These are phyloP conservation scores for Antigone vipio DNA, from an alignment of 2,113 vertebrate species.

Conservation along the genomic window DNA sequence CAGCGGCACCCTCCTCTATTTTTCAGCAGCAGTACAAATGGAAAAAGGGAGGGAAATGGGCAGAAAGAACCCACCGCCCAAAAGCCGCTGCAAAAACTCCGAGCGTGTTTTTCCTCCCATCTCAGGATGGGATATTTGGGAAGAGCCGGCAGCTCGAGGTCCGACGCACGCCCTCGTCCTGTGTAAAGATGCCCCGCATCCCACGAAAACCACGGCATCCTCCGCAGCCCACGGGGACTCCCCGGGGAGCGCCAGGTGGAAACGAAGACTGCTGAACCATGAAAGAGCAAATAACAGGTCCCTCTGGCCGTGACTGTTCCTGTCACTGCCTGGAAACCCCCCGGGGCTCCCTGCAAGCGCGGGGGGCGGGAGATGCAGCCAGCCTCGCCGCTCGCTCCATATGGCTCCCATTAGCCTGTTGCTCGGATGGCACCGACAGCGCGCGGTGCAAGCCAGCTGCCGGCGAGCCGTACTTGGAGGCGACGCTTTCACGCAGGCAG, in stretches of 20 bases:
- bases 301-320: conserved; percentile 20
- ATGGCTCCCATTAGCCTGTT: background rate
- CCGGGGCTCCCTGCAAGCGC: background rate
- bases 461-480: background rate
- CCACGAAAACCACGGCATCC: fast-evolving
- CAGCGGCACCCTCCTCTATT: background rate
- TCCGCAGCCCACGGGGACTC: background rate
- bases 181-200: fast-evolving
- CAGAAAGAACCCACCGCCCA: background rate
- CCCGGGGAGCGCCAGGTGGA: background rate
- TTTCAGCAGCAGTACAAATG: background rate
- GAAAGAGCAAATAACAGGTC: conserved; percentile 30
- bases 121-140: background rate
- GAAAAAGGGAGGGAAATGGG: fast-evolving
- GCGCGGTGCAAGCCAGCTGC: background rate
- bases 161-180: background rate
- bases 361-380: background rate
- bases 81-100: background rate
- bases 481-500: fast-evolving
- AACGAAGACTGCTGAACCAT: background rate
- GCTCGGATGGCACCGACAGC: background rate
- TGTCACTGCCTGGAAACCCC: background rate
- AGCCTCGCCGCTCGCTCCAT: background rate
- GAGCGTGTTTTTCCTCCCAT: background rate
- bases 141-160: background rate